Evolutionary conservation across 2,113 vertebrate species (phyloP), one percentile per base, ranked within the genome.

Genomic region (Tenebrosternarchus preto): DNA sequence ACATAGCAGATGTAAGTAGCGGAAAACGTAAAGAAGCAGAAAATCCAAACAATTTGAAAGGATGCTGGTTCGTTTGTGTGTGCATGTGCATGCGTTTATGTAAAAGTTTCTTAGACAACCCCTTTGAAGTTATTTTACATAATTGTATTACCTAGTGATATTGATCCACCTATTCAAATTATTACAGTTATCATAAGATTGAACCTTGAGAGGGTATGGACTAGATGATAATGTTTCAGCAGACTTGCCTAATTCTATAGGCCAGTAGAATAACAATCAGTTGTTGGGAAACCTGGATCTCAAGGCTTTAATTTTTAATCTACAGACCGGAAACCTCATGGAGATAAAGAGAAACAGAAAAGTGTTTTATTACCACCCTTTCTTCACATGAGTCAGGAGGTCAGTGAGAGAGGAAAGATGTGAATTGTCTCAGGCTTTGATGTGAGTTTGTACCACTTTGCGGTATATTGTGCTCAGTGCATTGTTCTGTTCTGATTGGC

Each of bases 121-220:
- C 27, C 57, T 43, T 33, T 67, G 29, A 71, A n/a, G 77, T 11
- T 36, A 78, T 67, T 60, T 36, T 50, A 60, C 56, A 36, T 61
- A 71, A 71, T 56, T 60, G 25, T 60, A 11, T 59, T 20, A 20
- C 77, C 57, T 71, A 71, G 70, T 79, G 77, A 46, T 50, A 79
- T 20, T 53, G 67, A 79, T 61, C 67, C 71, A 24, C 33, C 77
- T 61, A 71, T 60, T 79, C 67, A 25, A 6, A 59, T 29, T 60
- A 71, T 50, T 19, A 20, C 50, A 6, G 22, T 55, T 36, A 33
- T 69, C n/a, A 57, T 6, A 39, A 39, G 64, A 67, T 3, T 17
- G 31, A 69, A 68, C n/a, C 50, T 2, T 25, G 9, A 57, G 11
- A 24, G 53, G 57, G 33, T 53, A 43, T 15, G 25, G 22, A 15